Conservation (phyloP, 2,888 invertebrate genomes). For the Harpagoxenus sublaevis region DNA sequence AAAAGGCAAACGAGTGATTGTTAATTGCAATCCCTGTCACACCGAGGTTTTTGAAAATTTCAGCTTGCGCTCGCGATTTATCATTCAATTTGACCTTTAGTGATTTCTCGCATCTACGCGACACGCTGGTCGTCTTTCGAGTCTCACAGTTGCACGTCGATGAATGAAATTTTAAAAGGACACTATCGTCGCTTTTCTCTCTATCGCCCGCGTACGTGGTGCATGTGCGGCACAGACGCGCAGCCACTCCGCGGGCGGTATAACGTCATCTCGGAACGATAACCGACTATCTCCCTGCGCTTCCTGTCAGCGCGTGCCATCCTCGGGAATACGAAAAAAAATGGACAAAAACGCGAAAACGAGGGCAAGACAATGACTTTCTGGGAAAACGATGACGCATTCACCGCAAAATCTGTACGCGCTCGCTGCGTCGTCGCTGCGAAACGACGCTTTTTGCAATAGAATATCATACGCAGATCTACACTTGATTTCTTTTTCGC, state of each 20-base stretch:
- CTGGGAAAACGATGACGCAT: constrained; percentile 68
- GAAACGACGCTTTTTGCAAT: not conserved
- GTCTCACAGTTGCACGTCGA: not conserved
- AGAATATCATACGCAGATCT: not conserved
- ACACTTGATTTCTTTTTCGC: not conserved
- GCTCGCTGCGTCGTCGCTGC: not conserved
- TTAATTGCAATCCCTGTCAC: not conserved
- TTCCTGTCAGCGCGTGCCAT: constrained; percentile 75
- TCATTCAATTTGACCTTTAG: not conserved
- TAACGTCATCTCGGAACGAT: constrained; percentile 70
- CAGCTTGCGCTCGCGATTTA: not conserved
- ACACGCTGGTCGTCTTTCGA: not conserved
- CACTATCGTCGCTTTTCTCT: constrained; percentile 27
- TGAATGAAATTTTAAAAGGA: constrained; percentile 53
- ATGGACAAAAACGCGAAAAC: constrained; percentile 72
- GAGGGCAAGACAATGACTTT: constrained; percentile 74
- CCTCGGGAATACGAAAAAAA: constrained; percentile 63
- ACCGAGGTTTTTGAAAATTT: not conserved
- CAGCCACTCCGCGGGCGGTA: constrained; percentile 54
- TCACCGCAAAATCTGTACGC: constrained; percentile 60
- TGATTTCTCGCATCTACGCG: not conserved
- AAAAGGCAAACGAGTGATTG: not conserved
- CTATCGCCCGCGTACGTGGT: constrained; percentile 39
- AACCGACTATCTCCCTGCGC: constrained; percentile 73
- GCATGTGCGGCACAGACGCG: constrained; percentile 26